Conservation (phyloP, 1,140 invertebrate species). For the Drosophila arizonae region DNA sequence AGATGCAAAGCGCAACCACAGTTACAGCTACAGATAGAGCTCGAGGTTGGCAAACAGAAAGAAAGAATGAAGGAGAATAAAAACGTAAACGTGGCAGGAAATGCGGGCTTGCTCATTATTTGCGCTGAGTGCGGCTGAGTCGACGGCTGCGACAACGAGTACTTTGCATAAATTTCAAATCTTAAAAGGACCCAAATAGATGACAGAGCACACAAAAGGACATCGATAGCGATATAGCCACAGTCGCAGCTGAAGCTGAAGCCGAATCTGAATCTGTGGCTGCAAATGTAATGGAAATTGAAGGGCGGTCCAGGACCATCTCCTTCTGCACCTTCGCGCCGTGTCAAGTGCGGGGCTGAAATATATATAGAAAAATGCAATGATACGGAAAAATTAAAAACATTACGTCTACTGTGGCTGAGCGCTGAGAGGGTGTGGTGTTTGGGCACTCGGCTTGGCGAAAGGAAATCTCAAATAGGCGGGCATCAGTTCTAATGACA, state of each 20-base stretch:
- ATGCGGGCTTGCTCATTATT: slow-evolving; percentile 81
- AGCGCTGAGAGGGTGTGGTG: not conserved
- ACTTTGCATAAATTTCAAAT: slow-evolving; percentile 80
- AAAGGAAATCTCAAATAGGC: slow-evolving; percentile 64
- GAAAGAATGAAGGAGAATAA: not conserved
- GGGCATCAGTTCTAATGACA: slow-evolving; percentile 44
- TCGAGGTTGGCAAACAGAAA: slow-evolving; percentile 20
- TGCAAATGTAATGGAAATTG: slow-evolving; percentile 81
- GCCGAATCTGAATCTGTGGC: slow-evolving; percentile 25
- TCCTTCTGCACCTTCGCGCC: slow-evolving; percentile 52
- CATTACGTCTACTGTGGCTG: slow-evolving; percentile 41
- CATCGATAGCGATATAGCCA: slow-evolving; percentile 65
- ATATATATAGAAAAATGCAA: slow-evolving; percentile 60
- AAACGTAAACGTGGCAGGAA: slow-evolving; percentile 75
- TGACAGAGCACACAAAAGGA: slow-evolving; percentile 77
- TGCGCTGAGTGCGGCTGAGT: slow-evolving; percentile 74
- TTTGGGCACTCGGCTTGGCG: slow-evolving; percentile 12
- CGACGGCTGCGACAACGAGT: slow-evolving; percentile 61
- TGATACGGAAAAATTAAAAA: slow-evolving; percentile 82
- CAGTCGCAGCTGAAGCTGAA: slow-evolving; percentile 6
- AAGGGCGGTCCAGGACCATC: slow-evolving; percentile 51
- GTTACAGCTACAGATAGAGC: slow-evolving; percentile 33
- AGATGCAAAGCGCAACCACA: slow-evolving; percentile 37
- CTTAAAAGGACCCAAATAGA: slow-evolving; percentile 60
- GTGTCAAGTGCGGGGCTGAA: slow-evolving; percentile 72